phyloP scores from a whole-genome alignment of 1,140 invertebrate species.

The Acyrthosiphon pisum region DNA sequence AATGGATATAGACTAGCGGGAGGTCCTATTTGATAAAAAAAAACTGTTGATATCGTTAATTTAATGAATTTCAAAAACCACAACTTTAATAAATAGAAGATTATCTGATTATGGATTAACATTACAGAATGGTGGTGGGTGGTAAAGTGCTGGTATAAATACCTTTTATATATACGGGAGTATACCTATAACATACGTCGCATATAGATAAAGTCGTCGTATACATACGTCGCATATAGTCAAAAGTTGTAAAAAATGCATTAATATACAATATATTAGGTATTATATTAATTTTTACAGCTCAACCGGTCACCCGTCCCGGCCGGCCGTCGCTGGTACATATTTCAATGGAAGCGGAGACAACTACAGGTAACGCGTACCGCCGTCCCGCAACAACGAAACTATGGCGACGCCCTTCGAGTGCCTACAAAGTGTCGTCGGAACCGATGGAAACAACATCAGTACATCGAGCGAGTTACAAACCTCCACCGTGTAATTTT shows the following conservation, averaged over 20 bases:
- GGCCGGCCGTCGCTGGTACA: neutral
- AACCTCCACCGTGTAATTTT: neutral
- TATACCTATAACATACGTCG: too few species aligned
- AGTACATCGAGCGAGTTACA: slow-evolving; percentile 20
- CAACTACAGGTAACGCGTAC: neutral
- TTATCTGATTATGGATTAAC: neutral
- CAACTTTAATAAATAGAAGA: neutral
- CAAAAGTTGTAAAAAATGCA: neutral
- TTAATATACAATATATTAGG: neutral
- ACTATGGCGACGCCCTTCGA: neutral
- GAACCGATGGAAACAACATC: neutral
- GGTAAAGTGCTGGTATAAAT: neutral
- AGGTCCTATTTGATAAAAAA: neutral
- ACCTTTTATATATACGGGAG: neutral
- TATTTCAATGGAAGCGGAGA: neutral
- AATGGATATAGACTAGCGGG: too few species aligned
- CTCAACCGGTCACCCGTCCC: neutral
- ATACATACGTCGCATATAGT: neutral
- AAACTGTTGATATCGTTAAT: neutral
- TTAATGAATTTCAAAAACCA: neutral
- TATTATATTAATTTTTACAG: neutral
- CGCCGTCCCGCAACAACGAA: neutral
- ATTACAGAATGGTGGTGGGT: neutral
- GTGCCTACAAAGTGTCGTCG: neutral
- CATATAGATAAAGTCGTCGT: too few species aligned